Evolutionary conservation across 1,140 invertebrate species (phyloP), one percentile per base, ranked within the genome.

Genomic region (Drosophila serrata): DNA sequence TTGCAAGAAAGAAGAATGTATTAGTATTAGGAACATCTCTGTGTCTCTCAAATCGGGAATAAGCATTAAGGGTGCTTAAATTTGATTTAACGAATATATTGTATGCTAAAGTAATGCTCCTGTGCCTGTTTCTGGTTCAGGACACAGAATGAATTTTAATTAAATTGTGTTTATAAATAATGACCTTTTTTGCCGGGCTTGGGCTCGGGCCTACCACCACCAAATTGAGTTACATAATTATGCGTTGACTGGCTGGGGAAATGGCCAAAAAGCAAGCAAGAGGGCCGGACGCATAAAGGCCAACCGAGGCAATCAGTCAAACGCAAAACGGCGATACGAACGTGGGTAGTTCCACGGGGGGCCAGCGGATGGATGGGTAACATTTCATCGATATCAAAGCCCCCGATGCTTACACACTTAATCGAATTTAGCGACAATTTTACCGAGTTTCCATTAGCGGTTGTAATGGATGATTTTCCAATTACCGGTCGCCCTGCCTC

Each of bases 381-480:
- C 37, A 58, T 73, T 81, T 62, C 43, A 58, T 78, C 46, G 67
- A 81, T 85, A 81, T 81, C 81, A 78, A 75, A 70, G 68, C 63
- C 58, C 58, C 46, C 61, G 56, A 55, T 58, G 82, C 84, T 87
- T 88, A 80, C 82, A 80, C 76, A 68, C 67, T 82, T 88, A 87
- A 87, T 88, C 79, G 84, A 87, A 87, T 87, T 87, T 80, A 76
- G 82, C 80, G 77, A 87, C 70, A 88, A 82, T 87, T 88, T 84
- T 49, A 86, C 81, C 75, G 67, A 63, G 55, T 88, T 84, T 87
- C 82, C 82, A 87, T 87, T 88, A 88, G 84, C 57, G 76, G 59
- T 87, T 61, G 84, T 87, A 87, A 87, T 88, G 85, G 84, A 80
- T 88, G 82, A 88, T 87, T 87, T 87, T 88, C 84, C 82, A 87